phyloP scores from a whole-genome alignment of 2,797 vertebrate species.

The Trachurus trachurus region DNA sequence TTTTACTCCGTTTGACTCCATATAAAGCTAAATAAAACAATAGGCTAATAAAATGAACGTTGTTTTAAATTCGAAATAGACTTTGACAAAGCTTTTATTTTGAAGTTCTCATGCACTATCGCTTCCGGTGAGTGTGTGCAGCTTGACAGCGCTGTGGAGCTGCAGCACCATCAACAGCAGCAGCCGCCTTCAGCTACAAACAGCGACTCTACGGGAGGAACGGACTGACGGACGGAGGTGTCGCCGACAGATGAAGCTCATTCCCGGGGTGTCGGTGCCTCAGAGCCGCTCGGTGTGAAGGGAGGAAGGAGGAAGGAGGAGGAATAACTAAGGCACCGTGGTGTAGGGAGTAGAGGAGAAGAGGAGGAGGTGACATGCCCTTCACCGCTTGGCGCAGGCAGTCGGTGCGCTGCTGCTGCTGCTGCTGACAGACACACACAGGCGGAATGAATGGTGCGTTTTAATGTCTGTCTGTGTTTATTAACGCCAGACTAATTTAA shows the following conservation, averaged over 20 bases:
- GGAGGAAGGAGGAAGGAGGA: not conserved
- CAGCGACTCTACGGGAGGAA: conserved; percentile 24
- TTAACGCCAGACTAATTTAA: not conserved
- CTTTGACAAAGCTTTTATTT: conserved; percentile 47
- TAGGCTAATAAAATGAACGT: no score
- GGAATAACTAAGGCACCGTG: not conserved
- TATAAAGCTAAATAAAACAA: no score
- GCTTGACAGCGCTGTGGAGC: conserved; percentile 41
- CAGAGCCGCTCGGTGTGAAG: not conserved
- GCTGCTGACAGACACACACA: conserved; percentile 22
- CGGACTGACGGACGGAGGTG: not conserved
- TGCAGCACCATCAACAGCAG: conserved; percentile 50
- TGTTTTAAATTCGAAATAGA: no score
- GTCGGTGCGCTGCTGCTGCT: conserved; percentile 23
- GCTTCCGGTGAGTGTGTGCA: not conserved
- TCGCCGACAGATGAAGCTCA: not conserved
- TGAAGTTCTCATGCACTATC: rapidly evolving
- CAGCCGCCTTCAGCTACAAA: conserved; percentile 20
- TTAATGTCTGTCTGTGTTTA: not conserved
- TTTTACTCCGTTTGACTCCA: no score
- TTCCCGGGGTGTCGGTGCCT: not conserved
- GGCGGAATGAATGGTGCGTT: conserved; percentile 23
- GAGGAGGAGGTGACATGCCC: conserved; percentile 57
- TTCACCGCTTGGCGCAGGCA: conserved; percentile 47
- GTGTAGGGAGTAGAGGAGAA: not conserved